These are phyloP conservation scores for Plagiodera versicolora DNA, from an alignment of 2,888 invertebrate species.

Conservation along the genomic window DNA sequence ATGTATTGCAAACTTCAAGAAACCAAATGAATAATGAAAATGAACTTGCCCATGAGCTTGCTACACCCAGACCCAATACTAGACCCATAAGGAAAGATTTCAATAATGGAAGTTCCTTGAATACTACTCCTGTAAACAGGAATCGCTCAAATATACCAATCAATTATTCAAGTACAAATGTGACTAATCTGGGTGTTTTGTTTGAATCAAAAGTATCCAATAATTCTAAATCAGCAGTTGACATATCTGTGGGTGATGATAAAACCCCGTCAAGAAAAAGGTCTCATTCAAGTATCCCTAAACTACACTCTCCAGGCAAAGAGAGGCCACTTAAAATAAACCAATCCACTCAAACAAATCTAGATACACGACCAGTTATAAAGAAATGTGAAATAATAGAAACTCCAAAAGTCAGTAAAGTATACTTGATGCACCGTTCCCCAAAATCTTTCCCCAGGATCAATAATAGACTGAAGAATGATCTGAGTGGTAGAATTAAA, in stretches of 20 bases:
- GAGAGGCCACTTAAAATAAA: constrained; percentile 32
- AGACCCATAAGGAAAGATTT: background rate
- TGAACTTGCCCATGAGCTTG: background rate
- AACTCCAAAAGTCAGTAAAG: constrained; percentile 27
- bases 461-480: constrained; percentile 13
- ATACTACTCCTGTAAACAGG: constrained; percentile 31
- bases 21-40: background rate
- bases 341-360: constrained; percentile 24
- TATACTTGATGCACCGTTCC: constrained; percentile 11
- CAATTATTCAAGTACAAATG: constrained; percentile 27
- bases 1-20: background rate
- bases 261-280: constrained; percentile 16
- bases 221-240: constrained; percentile 18
- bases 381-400: constrained; percentile 16
- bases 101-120: background rate
- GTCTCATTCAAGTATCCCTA: constrained; percentile 36
- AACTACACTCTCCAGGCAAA: constrained; percentile 37
- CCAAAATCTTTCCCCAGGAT: constrained; percentile 4
- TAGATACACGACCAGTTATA: constrained; percentile 20
- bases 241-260: constrained; percentile 18
- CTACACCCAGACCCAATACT: background rate
- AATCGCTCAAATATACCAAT: constrained; percentile 22
- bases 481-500: constrained; percentile 1
- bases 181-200: constrained; percentile 40
- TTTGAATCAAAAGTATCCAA: constrained; percentile 36